phyloP scores from a whole-genome alignment of 2,113 vertebrate genomes.

The Brienomyrus longianalis region DNA sequence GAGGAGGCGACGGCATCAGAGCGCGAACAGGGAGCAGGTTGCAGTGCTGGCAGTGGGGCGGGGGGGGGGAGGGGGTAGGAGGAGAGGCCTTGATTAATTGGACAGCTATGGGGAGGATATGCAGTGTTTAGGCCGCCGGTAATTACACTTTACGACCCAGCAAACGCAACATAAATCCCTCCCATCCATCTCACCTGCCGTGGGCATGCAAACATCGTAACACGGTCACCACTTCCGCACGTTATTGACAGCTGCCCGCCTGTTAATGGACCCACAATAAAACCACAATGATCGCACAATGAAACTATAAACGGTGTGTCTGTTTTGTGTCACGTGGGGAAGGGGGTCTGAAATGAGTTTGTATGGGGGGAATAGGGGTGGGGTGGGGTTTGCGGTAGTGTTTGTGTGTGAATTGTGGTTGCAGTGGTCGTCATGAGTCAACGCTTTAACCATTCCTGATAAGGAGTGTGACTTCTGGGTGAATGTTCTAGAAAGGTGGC shows the following conservation, averaged over 20 bases:
- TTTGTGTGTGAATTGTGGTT: background rate
- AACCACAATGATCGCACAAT: constrained; percentile 52
- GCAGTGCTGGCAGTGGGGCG: background rate
- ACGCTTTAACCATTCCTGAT: background rate
- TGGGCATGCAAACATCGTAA: constrained; percentile 86
- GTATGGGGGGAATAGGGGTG: background rate
- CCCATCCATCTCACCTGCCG: constrained; percentile 6
- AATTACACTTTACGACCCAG: constrained; percentile 39
- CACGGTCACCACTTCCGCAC: constrained; percentile 74
- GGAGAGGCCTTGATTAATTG: constrained; percentile 32
- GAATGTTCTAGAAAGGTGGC: background rate
- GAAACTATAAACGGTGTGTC: constrained; percentile 78
- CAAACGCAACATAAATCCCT: constrained; percentile 39
- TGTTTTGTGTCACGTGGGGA: background rate
- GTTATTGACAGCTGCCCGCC: constrained; percentile 83
- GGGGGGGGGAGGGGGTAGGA: background rate
- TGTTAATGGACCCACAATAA: constrained; percentile 80
- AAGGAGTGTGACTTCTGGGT: background rate
- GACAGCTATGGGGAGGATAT: constrained; percentile 23
- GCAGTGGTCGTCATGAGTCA: background rate
- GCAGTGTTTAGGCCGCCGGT: constrained; percentile 31
- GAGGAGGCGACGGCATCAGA: background rate
- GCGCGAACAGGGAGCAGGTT: background rate
- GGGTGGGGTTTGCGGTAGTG: background rate
- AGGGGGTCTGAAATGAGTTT: background rate